Evolutionary conservation across 2,113 vertebrate genomes (phyloP), one percentile per base, ranked within the genome.

Genomic region (Agapornis roseicollis): DNA sequence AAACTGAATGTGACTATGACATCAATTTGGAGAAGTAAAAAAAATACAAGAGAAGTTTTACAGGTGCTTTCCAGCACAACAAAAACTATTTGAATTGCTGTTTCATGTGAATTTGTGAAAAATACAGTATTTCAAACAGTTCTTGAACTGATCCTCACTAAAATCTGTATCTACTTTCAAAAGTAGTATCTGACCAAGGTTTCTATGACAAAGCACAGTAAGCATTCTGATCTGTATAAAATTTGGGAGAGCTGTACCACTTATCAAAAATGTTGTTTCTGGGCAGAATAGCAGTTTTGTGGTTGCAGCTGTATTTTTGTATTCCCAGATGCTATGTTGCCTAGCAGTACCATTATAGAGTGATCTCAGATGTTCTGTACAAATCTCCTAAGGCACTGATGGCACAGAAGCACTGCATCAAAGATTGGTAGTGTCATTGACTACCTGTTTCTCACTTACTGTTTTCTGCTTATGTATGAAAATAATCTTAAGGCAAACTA

Each of bases 271-370:
- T 50, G 24, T 56, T 64, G 14, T 90, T 92, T 94, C 71, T 78
- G 83, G 42, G 42, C 20, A 88, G 73, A 95, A 81, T n/a, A 78
- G 76, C 55, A 86, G 17, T 89, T 88, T 63, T 76, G 47, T 47
- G 90, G 31, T 44, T 68, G 70, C 55, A 92, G 72, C 76, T 90
- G 65, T 92, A 86, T 96, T 86, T 94, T 71, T 85, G 64, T 81
- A 50, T 95, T 55, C 90, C 82, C 83, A 85, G 90, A 85, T 97
- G 88, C 82, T 50, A 16, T 53, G 83, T 71, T 94, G 88, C 85
- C 64, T 88, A 66, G 92, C 69, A 71, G 88, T 80, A 63, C 88
- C 28, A 7, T 73, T 77, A 56, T 28, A 35, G 74, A 69, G 39
- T 10, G 23, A 93, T 84, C 61, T 94, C 42, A 55, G 47, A 86